These are phyloP conservation scores for Pseudorhombus dupliciocellatus DNA, from an alignment of 2,113 vertebrate genomes.

Conservation along the genomic window DNA sequence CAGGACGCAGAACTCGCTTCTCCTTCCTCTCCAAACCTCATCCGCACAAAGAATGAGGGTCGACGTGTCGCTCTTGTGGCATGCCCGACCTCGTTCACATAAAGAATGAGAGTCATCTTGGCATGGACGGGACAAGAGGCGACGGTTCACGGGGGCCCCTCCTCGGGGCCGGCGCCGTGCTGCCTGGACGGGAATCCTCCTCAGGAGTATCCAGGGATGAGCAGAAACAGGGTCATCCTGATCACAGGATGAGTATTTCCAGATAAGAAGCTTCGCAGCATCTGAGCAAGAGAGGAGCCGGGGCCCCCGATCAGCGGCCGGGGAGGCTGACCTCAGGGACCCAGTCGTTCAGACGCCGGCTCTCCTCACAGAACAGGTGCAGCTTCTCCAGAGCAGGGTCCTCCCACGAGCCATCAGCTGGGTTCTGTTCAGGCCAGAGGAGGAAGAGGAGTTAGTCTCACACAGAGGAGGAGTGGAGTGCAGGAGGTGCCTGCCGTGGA, in stretches of 20 bases:
- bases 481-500: neutral
- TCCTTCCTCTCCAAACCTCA: slow-evolving; percentile 86
- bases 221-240: slow-evolving; percentile 58
- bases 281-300: slow-evolving; percentile 31
- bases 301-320: slow-evolving; percentile 72
- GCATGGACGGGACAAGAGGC: slow-evolving; percentile 79
- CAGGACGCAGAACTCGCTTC: slow-evolving; percentile 73
- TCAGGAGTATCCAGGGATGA: slow-evolving; percentile 81
- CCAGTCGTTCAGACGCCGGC: slow-evolving; percentile 81
- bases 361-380: slow-evolving; percentile 84
- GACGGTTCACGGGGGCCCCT: slow-evolving; percentile 64
- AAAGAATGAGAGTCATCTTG: slow-evolving; percentile 82
- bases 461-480: slow-evolving; percentile 75
- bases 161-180: slow-evolving; percentile 68
- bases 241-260: slow-evolving; percentile 76
- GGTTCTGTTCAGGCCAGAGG: slow-evolving; percentile 69
- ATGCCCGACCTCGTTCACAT: slow-evolving; percentile 81
- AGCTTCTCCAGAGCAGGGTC: slow-evolving; percentile 84
- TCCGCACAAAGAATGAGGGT: slow-evolving; percentile 87
- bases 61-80: slow-evolving; percentile 78
- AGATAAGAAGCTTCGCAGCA: slow-evolving; percentile 58
- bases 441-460: slow-evolving; percentile 13
- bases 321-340: slow-evolving; percentile 82
- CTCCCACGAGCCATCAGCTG: slow-evolving; percentile 80
- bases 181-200: slow-evolving; percentile 77